Conservation (phyloP, 2,113 vertebrate genomes). For the Stigmatopora argus region DNA sequence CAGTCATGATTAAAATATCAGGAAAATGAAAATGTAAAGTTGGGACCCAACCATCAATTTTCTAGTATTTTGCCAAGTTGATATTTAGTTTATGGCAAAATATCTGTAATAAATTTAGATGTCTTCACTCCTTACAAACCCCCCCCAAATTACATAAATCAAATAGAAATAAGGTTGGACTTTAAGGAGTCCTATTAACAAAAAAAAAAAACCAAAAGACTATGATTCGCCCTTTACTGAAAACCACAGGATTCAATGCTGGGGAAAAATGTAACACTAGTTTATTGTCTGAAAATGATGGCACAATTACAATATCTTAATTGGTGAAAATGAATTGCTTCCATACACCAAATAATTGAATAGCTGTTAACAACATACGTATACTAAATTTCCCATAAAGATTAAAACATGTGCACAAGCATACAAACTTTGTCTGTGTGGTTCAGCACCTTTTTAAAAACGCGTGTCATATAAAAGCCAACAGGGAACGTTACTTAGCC, state of each 20-base stretch:
- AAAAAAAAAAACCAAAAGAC: too few relatives aligned
- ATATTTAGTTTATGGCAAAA: background rate
- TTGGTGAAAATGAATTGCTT: background rate
- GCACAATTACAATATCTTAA: too few relatives aligned
- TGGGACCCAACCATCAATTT: background rate
- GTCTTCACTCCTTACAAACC: background rate
- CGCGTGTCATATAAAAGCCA: conserved; percentile 12
- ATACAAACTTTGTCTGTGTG: background rate
- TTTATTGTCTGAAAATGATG: too few relatives aligned
- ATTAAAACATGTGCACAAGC: background rate
- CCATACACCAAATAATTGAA: background rate
- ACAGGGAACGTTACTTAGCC: conserved; percentile 43
- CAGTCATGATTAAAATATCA: background rate
- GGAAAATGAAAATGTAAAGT: background rate
- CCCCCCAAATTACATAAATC: background rate
- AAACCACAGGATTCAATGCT: too few relatives aligned
- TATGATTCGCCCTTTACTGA: too few relatives aligned
- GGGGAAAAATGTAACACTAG: too few relatives aligned
- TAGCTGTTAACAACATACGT: background rate
- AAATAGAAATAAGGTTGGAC: background rate
- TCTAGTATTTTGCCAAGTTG: background rate
- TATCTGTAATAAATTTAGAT: background rate
- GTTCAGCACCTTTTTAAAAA: background rate
- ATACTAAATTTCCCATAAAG: background rate
- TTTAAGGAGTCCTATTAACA: too few relatives aligned